These are phyloP conservation scores for Drosophila greeni DNA, from an alignment of 2,888 invertebrate species.

Conservation along the genomic window DNA sequence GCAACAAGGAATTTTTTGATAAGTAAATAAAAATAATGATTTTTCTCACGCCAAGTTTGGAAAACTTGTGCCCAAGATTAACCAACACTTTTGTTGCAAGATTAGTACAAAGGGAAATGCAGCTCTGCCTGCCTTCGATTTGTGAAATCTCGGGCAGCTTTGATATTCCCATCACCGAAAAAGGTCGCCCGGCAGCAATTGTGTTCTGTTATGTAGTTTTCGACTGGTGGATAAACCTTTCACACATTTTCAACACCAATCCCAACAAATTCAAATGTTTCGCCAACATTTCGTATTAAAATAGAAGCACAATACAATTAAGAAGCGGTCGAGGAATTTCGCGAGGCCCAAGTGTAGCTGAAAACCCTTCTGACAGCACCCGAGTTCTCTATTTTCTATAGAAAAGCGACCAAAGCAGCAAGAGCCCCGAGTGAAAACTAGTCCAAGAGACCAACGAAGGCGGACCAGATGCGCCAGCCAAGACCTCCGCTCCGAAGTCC, in stretches of 20 bases:
- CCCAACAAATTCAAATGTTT: constrained; percentile 65
- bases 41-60: neutral
- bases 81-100: neutral
- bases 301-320: constrained; percentile 21
- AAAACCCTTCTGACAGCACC: constrained; percentile 44
- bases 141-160: constrained; percentile 30
- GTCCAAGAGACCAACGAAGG: neutral
- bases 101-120: constrained; percentile 3
- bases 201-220: constrained; percentile 62
- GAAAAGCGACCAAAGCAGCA: constrained; percentile 39
- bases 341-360: constrained; percentile 48
- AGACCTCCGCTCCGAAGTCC: neutral
- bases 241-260: constrained; percentile 67
- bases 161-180: constrained; percentile 40
- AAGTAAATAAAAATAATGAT: neutral
- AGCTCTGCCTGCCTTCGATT: neutral
- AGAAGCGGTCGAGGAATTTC: constrained; percentile 49
- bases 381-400: constrained; percentile 54
- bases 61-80: neutral
- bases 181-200: constrained; percentile 13
- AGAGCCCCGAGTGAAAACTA: constrained; percentile 3
- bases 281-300: constrained; percentile 51
- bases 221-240: constrained; percentile 57
- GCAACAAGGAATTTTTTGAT: neutral
- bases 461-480: constrained; percentile 26